Evolutionary conservation across 2,113 vertebrate species (phyloP), one percentile per base, ranked within the genome.

Genomic region (Pithys albifrons): DNA sequence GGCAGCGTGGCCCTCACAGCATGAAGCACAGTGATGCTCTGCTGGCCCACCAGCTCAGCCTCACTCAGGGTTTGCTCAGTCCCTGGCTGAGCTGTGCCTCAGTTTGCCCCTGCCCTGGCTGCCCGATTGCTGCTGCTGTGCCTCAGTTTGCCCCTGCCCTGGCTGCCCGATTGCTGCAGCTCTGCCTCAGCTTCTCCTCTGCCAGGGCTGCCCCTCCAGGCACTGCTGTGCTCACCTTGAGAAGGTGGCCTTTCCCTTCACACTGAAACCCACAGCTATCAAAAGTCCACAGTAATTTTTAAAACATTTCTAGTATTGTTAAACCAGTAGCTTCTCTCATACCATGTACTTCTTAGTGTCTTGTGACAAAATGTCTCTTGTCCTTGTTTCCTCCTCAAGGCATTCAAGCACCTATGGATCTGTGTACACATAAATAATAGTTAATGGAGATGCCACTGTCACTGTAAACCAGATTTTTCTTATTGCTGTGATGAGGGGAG

Each of bases 1-100:
- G 78, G 72, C 82, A 66, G 52, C 1, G 0, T 1, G 3, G 1
- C 27, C 43, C 62, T 48, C 4, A 0, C 64, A 7, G n/a, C 23
- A 4, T 3, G 64, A 55, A n/a, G 85, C 31, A 14, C 0, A 0
- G 18, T 61, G 64, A 7, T 0, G 13, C 20, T 20, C 79, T 6
- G 3, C 29, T 57, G 85, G 70, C 64, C 31, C 2, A 5, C 64
- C 57, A 51, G 54, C 54, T 55, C 70, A 45, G 79, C 17, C 29
- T 25, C 10, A 0, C 9, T 49, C 33, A 11, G 71, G 39, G 41
- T 12, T 51, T 37, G 51, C 83, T 77, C 45, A 8, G 13, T 29
- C 17, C 1, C 48, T 55, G 2, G 0, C 27, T 39, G 8, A 54
- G 27, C 37, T 39, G 25, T 62, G 59, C 37, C 25, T 28, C 24